phyloP scores from a whole-genome alignment of 2,888 invertebrate genomes.

The Scrobipalpa costella region DNA sequence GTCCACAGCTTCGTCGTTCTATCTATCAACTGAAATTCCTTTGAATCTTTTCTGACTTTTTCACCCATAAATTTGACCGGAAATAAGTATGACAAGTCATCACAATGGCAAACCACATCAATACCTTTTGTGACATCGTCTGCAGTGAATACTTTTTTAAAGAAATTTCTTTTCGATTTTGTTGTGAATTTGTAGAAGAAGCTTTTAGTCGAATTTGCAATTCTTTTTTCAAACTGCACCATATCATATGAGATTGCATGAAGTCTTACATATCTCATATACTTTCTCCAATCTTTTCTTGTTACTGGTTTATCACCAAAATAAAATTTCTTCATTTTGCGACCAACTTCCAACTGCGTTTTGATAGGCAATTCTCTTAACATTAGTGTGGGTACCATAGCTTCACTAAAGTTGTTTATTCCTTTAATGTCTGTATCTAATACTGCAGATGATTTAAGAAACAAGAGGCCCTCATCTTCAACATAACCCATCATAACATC shows the following conservation, averaged over 20 bases:
- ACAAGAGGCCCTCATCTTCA: conserved; percentile 83
- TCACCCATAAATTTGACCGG: conserved; percentile 37
- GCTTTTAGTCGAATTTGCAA: conserved; percentile 40
- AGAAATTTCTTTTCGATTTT: conserved; percentile 52
- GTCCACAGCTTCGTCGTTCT: conserved; percentile 59
- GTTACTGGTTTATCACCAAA: conserved; percentile 43
- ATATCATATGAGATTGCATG: conserved; percentile 47
- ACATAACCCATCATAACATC: conserved; percentile 87
- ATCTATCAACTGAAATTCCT: conserved; percentile 49
- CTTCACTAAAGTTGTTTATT: conserved; percentile 48
- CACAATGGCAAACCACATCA: conserved; percentile 46
- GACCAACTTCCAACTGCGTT: conserved; percentile 50
- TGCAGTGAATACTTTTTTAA: conserved; percentile 40
- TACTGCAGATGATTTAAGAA: conserved; percentile 26
- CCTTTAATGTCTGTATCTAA: conserved; percentile 40
- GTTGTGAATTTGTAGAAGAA: conserved; percentile 58
- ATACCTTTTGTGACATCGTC: conserved; percentile 35
- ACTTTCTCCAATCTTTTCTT: conserved; percentile 39
- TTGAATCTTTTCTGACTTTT: conserved; percentile 42
- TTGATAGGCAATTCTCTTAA: conserved; percentile 41
- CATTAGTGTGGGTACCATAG: conserved; percentile 50
- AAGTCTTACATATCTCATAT: conserved; percentile 41
- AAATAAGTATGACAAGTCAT: conserved; percentile 57
- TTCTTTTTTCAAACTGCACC: conserved; percentile 44
- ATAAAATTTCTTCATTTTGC: conserved; percentile 50